These are phyloP conservation scores for Microtus richardsoni DNA, from an alignment of 2,113 vertebrate genomes.

Conservation along the genomic window DNA sequence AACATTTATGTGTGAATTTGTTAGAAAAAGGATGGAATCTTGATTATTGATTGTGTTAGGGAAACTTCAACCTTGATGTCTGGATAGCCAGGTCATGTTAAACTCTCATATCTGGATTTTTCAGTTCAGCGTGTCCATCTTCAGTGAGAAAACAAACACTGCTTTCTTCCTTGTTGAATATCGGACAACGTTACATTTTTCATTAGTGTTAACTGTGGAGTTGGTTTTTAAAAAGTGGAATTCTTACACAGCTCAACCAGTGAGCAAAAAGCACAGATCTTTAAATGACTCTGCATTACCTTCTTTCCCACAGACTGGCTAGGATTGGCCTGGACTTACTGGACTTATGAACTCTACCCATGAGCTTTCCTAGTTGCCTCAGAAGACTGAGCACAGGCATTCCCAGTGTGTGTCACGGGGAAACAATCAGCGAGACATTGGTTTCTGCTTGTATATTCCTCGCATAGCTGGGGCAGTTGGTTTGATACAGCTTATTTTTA, in stretches of 20 bases:
- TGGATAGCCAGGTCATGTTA: background rate
- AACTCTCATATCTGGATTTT: constrained; percentile 27
- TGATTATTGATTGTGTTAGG: background rate
- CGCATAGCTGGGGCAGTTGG: background rate
- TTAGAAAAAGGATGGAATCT: background rate
- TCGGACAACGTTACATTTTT: background rate
- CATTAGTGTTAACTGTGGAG: background rate
- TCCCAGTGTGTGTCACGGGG: background rate
- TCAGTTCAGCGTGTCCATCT: background rate
- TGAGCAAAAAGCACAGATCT: background rate
- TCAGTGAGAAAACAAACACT: background rate
- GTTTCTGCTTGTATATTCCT: background rate
- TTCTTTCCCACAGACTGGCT: background rate
- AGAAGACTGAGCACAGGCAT: constrained; percentile 33
- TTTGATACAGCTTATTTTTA: constrained; percentile 9
- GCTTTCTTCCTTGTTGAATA: constrained; percentile 13
- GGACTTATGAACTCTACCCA: background rate
- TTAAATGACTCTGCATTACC: background rate
- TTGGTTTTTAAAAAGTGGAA: constrained; percentile 33
- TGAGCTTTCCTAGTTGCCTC: background rate
- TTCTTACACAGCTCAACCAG: background rate
- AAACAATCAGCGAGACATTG: background rate
- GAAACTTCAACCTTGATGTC: constrained; percentile 28
- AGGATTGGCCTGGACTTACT: background rate
- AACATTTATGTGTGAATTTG: background rate